A percentile compares a stretch with the other conserved stretches of the same genome.
Conservation (phyloP, 1,140 invertebrate genomes). For the Nephila pilipes region DNA sequence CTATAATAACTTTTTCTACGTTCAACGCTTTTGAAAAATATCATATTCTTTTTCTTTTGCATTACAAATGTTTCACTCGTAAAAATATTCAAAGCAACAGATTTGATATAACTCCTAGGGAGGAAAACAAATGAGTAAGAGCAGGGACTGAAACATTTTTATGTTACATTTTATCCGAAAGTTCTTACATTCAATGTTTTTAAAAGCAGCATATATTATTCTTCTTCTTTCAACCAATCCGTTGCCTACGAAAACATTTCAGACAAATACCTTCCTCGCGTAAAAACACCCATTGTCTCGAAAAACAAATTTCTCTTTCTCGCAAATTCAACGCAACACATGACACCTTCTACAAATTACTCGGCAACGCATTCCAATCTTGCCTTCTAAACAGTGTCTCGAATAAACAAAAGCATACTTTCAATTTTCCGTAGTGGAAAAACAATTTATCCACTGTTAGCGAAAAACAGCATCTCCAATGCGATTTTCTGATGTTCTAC, state of each 20-base stretch:
- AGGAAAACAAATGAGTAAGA: too few relatives aligned
- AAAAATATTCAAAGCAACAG: too few relatives aligned
- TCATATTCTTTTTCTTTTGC: too few relatives aligned
- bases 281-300: background rate
- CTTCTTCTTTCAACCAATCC: too few relatives aligned
- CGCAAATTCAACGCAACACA: background rate
- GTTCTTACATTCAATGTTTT: too few relatives aligned
- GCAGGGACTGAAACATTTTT: too few relatives aligned
- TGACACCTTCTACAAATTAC: background rate
- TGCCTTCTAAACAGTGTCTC: background rate
- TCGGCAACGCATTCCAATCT: background rate
- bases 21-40: too few relatives aligned
- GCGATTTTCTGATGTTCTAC: background rate
- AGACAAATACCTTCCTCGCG: background rate
- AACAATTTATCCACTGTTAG: conserved; percentile 1
- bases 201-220: too few relatives aligned
- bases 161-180: too few relatives aligned
- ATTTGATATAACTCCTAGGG: too few relatives aligned
- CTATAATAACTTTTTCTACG: too few relatives aligned
- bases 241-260: background rate
- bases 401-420: background rate
- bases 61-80: too few relatives aligned
- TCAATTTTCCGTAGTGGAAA: background rate
- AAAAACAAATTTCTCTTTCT: background rate
- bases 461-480: background rate